Base-by-base conservation (phyloP, 2,888 invertebrate genomes). In the Octodonta nipae region DNA sequence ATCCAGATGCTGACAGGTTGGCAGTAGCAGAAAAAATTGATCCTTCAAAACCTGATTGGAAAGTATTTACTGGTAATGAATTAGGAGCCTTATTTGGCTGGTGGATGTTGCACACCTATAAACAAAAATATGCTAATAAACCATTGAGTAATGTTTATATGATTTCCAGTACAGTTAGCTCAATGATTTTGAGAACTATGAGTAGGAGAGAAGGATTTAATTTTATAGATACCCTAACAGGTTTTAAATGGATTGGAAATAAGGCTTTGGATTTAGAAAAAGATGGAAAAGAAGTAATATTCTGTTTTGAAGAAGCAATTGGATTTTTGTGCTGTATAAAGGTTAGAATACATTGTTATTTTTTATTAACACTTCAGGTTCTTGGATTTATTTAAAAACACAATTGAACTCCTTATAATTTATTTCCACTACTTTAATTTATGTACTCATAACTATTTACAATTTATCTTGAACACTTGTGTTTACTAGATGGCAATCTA, bases 261-360 rank as follows among this genome's bases (percentile, higher is more conserved):
- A 22, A 73, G 50, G 71, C 84, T 0, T 65, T 78, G 15, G 74
- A 88, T 4, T 62, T 92, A 33, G 61, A 78, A 17, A 64, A 72
- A 35, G 61, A 77, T 33, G 82, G 78, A 15, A 84, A 86, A 49
- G 62, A 66, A 6, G 84, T 93, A 0, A 58, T 98, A 32, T 91
- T 95, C 62, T 92, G 93, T 1, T 99, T 85, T 61, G 98, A 99
- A 58, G 98, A 99, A 64, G 95, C 96, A 1, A 95, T 99, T 54
- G 98, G 95, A 0, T 96, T 86, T 56, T 95, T 98, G 95, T 85
- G 86, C 54, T 81, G 83, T n/a, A 70, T 75, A 3, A 65, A 66
- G 4, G n/a, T n/a, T n/a, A n/a, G n/a, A n/a, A n/a, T n/a, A n/a
- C n/a, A n/a, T n/a, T n/a, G n/a, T n/a, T n/a, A n/a, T n/a, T n/a